A percentile compares a stretch with the other conserved stretches of the same genome.
Evolutionary conservation across 2,888 invertebrate genomes (phyloP).

Genomic region (Linnaemya tessellans): DNA sequence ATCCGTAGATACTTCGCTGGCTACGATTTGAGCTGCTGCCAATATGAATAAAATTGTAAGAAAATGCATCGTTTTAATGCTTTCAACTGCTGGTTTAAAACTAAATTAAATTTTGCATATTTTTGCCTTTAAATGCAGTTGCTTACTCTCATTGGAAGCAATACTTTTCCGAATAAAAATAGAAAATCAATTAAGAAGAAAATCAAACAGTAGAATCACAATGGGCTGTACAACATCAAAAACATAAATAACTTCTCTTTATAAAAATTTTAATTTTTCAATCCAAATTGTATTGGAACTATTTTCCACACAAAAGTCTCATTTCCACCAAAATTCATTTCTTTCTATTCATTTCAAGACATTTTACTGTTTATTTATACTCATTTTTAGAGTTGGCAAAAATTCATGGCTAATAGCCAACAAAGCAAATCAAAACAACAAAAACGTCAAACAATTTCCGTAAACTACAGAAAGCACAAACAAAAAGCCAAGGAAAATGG

Average conservation of each 20-base stretch:
- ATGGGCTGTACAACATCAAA: neutral
- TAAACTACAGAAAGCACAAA: slow-evolving; percentile 37
- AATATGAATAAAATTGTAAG: slow-evolving; percentile 37
- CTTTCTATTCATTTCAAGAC: neutral
- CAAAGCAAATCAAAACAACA: slow-evolving; percentile 18
- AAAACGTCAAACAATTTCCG: slow-evolving; percentile 25
- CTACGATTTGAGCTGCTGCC: slow-evolving; percentile 9
- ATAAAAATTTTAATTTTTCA: neutral
- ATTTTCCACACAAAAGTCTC: neutral
- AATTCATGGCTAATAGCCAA: slow-evolving; percentile 50
- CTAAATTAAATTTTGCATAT: slow-evolving; percentile 47
- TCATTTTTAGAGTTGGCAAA: slow-evolving; percentile 56
- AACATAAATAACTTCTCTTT: neutral
- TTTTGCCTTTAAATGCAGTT: slow-evolving; percentile 52
- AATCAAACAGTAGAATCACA: slow-evolving; percentile 31
- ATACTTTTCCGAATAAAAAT: slow-evolving; percentile 16
- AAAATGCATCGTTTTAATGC: slow-evolving; percentile 58
- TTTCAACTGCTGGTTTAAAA: slow-evolving; percentile 53
- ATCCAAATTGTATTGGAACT: neutral
- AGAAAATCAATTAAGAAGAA: slow-evolving; percentile 52
- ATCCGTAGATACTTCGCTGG: slow-evolving; percentile 36
- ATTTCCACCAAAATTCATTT: neutral
- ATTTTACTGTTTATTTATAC: slow-evolving; percentile 43
- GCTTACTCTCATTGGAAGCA: neutral
- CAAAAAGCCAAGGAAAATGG: slow-evolving; percentile 16